A percentile compares a stretch with the other conserved stretches of the same genome.
Conservation (phyloP, 2,888 invertebrate species). For the Sesamia inferens region DNA sequence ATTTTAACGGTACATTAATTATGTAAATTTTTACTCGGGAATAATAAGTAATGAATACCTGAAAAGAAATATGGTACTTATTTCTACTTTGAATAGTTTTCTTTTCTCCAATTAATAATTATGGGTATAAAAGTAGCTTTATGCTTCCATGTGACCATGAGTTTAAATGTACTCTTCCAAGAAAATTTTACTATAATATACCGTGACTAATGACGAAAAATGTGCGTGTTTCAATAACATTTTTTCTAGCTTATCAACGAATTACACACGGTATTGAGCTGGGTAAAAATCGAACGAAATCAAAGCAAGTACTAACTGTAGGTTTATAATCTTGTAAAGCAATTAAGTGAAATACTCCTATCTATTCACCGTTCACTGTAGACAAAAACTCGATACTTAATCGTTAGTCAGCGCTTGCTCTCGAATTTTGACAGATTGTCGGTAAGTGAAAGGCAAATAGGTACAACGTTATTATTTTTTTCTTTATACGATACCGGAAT, state of each 20-base stretch:
- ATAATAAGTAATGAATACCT: not conserved
- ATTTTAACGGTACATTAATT: not conserved
- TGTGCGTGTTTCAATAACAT: constrained; percentile 47
- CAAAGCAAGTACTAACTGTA: not conserved
- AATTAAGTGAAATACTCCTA: constrained; percentile 7
- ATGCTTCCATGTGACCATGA: not conserved
- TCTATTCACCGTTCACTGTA: constrained; percentile 33
- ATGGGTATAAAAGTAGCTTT: not conserved
- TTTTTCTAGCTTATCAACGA: constrained; percentile 47
- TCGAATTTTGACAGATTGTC: constrained; percentile 51
- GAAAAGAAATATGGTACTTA: not conserved
- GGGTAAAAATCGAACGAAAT: constrained; percentile 26
- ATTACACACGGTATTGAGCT: constrained; percentile 53
- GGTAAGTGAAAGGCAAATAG: constrained; percentile 51
- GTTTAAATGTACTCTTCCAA: constrained; percentile 17
- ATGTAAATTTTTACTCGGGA: not conserved
- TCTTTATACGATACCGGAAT: too few relatives aligned
- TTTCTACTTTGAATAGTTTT: not conserved
- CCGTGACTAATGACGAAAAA: constrained; percentile 39
- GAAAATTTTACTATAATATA: constrained; percentile 15
- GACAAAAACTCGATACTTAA: constrained; percentile 35
- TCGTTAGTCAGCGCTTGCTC: constrained; percentile 29
- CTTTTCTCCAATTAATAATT: not conserved
- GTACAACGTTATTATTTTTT: too few relatives aligned
- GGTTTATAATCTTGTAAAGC: not conserved